Evolutionary conservation across 1,140 invertebrate species (phyloP).

Genomic region (Brachionus plicatilis): DNA sequence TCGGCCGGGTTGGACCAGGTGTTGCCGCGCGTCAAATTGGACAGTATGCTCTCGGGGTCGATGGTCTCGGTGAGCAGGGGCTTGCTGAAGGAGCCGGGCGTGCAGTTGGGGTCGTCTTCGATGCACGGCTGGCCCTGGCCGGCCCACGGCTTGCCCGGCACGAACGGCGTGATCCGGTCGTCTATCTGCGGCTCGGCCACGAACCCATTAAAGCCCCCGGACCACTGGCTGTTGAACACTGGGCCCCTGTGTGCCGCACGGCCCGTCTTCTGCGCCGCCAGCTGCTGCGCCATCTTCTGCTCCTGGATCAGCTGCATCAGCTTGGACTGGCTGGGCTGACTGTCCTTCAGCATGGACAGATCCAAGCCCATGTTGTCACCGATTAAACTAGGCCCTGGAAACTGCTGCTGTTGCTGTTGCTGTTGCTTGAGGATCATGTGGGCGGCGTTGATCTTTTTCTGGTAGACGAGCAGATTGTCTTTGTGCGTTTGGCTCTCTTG

Average conservation of each 20-base stretch:
- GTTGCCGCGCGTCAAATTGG: not conserved
- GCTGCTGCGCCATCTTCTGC: not conserved
- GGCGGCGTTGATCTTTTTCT: conserved; percentile 15
- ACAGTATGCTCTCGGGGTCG: conserved; percentile 31
- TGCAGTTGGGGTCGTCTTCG: conserved; percentile 36
- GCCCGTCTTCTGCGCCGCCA: not conserved
- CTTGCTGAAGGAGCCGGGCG: conserved; percentile 32
- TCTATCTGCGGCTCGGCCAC: not conserved
- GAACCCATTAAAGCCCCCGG: not conserved
- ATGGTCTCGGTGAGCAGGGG: conserved; percentile 10
- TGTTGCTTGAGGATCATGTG: conserved; percentile 22
- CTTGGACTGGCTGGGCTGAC: not conserved
- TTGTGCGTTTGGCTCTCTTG: conserved; percentile 15
- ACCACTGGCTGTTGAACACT: not conserved
- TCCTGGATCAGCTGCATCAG: not conserved
- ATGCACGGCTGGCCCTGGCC: not conserved
- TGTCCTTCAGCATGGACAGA: not conserved
- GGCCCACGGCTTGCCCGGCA: conserved; percentile 31
- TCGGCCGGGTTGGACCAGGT: not conserved
- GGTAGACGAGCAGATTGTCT: not conserved
- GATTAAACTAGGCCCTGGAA: not conserved
- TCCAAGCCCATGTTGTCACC: no score
- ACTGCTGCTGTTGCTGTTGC: not conserved
- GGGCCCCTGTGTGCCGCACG: no score
- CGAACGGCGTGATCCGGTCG: conserved; percentile 32